A percentile compares a stretch with the other conserved stretches of the same genome.
phyloP scores from a whole-genome alignment of 2,797 vertebrate species.

The Rhinella marina region DNA sequence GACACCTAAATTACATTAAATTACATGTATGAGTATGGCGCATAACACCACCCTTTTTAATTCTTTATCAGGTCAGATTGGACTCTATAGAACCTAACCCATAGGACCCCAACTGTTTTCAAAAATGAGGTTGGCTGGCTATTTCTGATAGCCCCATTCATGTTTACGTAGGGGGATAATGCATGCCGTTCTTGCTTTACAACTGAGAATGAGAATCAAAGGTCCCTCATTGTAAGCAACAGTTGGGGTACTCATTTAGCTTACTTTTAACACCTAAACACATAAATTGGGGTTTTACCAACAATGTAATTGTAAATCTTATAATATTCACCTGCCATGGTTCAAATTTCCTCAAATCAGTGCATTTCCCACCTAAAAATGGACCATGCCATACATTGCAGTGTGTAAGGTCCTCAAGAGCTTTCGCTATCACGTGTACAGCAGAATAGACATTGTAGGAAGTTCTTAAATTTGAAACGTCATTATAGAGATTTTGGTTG shows the following conservation, averaged over 20 bases:
- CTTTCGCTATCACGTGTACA: conserved; percentile 81
- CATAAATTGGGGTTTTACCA: not conserved
- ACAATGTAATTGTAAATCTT: not conserved
- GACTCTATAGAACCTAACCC: too few species aligned
- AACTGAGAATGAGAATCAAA: not conserved
- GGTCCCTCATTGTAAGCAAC: too few species aligned
- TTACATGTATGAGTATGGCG: too few species aligned
- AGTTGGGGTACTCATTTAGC: too few species aligned
- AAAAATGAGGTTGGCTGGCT: too few species aligned
- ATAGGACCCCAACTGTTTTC: too few species aligned
- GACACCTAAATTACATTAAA: too few species aligned
- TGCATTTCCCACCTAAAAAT: conserved; percentile 71
- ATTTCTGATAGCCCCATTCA: too few species aligned
- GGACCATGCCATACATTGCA: conserved; percentile 74
- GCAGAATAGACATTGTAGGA: conserved; percentile 86
- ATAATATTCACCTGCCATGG: conserved; percentile 82
- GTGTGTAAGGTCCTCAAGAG: conserved; percentile 77
- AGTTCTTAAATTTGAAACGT: conserved; percentile 82
- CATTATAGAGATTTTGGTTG: conserved; percentile 81
- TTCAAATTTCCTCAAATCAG: conserved; percentile 78
- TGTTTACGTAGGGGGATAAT: not conserved
- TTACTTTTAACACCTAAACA: not conserved
- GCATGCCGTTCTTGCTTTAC: not conserved
- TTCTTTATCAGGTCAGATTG: too few species aligned
- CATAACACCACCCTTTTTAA: too few species aligned